These are phyloP conservation scores for Galemys pyrenaicus DNA, from an alignment of 2,113 vertebrate genomes.

Conservation along the genomic window DNA sequence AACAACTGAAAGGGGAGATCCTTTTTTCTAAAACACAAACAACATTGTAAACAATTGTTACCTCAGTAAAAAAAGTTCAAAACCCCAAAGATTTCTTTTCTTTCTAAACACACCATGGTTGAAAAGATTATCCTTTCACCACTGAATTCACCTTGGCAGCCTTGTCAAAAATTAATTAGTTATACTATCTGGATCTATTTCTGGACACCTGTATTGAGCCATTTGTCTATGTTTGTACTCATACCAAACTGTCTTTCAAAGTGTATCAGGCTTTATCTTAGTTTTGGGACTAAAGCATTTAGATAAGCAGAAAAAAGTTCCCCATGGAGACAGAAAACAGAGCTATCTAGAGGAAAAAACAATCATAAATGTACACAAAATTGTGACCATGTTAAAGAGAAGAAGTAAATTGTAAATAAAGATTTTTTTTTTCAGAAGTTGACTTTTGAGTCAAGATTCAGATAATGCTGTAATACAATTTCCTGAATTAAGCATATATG, in stretches of 20 bases:
- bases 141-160: not conserved
- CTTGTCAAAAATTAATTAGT: not conserved
- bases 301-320: not conserved
- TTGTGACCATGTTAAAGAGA: not conserved
- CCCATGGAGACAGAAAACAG: not conserved
- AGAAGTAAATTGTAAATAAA: not conserved
- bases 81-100: not conserved
- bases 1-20: too few relatives aligned
- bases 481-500: not conserved
- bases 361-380: not conserved
- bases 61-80: too few relatives aligned
- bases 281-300: not conserved
- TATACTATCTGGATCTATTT: not conserved
- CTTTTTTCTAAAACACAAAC: too few relatives aligned
- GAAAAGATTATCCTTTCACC: not conserved
- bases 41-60: too few relatives aligned
- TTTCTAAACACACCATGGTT: not conserved
- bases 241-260: not conserved
- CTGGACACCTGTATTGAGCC: not conserved
- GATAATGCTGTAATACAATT: not conserved
- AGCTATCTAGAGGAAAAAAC: not conserved
- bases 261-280: not conserved
- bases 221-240: not conserved
- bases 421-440: not conserved
- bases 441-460: not conserved